Conservation (phyloP, 2,888 invertebrate species). For the Tiliacea aurago region DNA sequence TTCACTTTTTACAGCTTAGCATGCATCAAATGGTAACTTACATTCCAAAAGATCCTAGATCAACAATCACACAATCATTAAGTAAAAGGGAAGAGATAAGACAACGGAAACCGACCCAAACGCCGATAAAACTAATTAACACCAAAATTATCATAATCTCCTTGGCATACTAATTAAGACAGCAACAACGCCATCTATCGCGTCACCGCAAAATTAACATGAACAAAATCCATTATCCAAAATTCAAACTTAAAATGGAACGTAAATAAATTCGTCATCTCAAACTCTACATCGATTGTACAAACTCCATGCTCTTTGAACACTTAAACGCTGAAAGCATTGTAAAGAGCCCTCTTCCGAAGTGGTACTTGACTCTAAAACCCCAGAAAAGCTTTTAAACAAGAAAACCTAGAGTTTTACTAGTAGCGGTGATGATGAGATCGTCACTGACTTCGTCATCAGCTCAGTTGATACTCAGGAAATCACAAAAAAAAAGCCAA, state of each 20-base stretch:
- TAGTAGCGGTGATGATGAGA: neutral
- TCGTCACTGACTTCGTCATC: neutral
- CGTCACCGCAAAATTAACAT: conserved; percentile 14
- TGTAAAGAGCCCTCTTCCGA: conserved; percentile 55
- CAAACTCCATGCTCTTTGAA: conserved; percentile 56
- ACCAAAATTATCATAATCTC: conserved; percentile 35
- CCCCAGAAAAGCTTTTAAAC: conserved; percentile 61
- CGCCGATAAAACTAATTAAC: conserved; percentile 36
- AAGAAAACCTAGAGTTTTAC: conserved; percentile 48
- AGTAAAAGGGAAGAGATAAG: conserved; percentile 19
- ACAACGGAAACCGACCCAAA: conserved; percentile 11
- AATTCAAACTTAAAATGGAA: conserved; percentile 40
- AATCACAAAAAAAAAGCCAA: no score
- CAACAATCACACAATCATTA: neutral
- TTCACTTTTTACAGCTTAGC: no score
- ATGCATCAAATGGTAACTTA: neutral
- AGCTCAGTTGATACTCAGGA: neutral
- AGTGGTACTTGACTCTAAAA: conserved; percentile 66
- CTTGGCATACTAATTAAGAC: conserved; percentile 34
- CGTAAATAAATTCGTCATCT: conserved; percentile 43
- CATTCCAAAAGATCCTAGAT: neutral
- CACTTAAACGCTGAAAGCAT: conserved; percentile 59
- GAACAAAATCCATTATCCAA: conserved; percentile 27
- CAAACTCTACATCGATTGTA: conserved; percentile 49
- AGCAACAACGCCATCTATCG: conserved; percentile 49